Percentiles rank a stretch among this genome's conserved stretches.
Evolutionary conservation across 2,888 invertebrate genomes (phyloP).

Genomic region (Mythimna loreyi): DNA sequence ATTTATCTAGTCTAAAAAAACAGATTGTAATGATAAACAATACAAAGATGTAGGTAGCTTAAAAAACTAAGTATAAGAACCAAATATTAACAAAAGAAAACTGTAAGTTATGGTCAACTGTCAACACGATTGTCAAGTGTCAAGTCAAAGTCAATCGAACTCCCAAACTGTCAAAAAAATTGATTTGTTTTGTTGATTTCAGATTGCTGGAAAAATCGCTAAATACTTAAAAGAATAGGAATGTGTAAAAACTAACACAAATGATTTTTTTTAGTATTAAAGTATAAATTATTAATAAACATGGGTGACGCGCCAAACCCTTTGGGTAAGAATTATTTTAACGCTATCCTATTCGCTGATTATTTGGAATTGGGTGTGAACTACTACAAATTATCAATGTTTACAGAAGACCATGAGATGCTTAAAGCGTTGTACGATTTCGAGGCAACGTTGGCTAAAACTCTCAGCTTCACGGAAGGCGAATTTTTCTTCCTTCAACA

Average conservation of each 20-base stretch:
- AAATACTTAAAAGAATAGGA: slow-evolving; percentile 18
- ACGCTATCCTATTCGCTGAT: slow-evolving; percentile 15
- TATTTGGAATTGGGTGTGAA: slow-evolving; percentile 46
- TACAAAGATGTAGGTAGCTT: too few relatives aligned
- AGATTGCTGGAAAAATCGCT: slow-evolving; percentile 22
- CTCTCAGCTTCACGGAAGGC: slow-evolving; percentile 94
- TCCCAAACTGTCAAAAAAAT: slow-evolving; percentile 45
- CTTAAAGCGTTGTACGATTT: slow-evolving; percentile 96
- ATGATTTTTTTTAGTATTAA: slow-evolving; percentile 16
- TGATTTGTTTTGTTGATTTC: slow-evolving; percentile 60
- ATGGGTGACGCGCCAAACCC: slow-evolving; percentile 79
- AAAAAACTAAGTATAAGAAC: too few relatives aligned
- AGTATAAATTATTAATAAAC: slow-evolving; percentile 45
- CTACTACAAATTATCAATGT: slow-evolving; percentile 25
- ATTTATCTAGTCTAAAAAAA: too few relatives aligned
- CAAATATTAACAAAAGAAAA: too few relatives aligned
- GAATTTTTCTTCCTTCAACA: slow-evolving; percentile 96
- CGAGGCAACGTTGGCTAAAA: slow-evolving; percentile 95
- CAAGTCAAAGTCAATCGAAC: not conserved
- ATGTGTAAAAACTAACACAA: slow-evolving; percentile 36
- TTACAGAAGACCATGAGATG: slow-evolving; percentile 94
- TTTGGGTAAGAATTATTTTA: slow-evolving; percentile 59
- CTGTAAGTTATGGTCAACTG: too few relatives aligned
- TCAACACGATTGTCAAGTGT: not conserved
- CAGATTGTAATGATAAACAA: too few relatives aligned